Percentiles rank a stretch among this genome's conserved stretches.
phyloP scores from a whole-genome alignment of 2,888 invertebrate species.

The Oligia fasciuncula region DNA sequence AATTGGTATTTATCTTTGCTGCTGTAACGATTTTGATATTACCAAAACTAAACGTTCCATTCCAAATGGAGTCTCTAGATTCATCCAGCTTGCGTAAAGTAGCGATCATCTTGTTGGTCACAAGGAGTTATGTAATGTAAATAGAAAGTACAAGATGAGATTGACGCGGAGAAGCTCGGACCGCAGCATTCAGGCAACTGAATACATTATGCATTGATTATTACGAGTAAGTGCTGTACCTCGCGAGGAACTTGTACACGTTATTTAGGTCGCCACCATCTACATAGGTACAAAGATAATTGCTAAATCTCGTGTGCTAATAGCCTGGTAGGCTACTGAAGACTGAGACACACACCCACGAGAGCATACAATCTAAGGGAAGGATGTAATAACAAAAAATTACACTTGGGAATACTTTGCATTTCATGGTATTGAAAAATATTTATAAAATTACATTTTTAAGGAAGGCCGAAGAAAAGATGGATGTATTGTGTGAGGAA shows the following conservation, averaged over 20 bases:
- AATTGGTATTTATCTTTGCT: background rate
- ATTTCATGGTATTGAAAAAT: background rate
- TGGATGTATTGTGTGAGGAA: too few species aligned
- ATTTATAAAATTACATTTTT: too few species aligned
- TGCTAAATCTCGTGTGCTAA: background rate
- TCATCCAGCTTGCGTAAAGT: background rate
- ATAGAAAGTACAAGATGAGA: conserved; percentile 19
- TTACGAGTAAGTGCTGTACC: background rate
- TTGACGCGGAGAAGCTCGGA: background rate
- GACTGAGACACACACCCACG: background rate
- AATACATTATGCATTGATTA: background rate
- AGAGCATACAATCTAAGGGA: background rate
- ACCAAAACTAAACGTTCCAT: background rate
- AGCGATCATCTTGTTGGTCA: background rate
- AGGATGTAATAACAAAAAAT: background rate
- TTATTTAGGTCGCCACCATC: conserved; percentile 15
- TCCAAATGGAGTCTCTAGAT: background rate
- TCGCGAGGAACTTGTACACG: conserved; percentile 7
- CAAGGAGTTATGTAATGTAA: conserved; percentile 48
- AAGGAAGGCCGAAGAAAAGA: too few species aligned
- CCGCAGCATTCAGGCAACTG: background rate
- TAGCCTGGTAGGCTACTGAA: background rate
- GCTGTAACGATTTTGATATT: background rate
- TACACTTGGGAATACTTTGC: background rate
- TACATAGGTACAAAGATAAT: conserved; percentile 1